Evolutionary conservation across 2,113 vertebrate species (phyloP).

Genomic region (Scatophagus argus): DNA sequence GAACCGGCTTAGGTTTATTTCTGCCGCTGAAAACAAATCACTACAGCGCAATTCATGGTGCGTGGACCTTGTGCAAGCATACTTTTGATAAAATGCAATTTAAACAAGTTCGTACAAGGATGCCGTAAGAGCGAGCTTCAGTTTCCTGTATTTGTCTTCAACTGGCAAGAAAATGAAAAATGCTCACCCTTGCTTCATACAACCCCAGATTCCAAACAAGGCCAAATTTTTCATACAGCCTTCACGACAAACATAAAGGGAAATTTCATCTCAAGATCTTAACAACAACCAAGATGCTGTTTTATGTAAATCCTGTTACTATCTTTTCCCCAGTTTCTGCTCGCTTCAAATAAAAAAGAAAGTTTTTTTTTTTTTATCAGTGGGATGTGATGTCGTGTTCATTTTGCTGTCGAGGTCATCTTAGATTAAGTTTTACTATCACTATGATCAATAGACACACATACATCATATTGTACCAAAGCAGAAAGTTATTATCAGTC

Average conservation of each 20-base stretch:
- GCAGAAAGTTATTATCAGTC: constrained; percentile 16
- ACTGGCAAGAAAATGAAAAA: constrained; percentile 36
- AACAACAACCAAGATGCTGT: constrained; percentile 37
- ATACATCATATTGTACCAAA: constrained; percentile 1
- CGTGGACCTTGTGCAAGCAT: neutral
- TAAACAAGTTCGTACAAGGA: constrained; percentile 42
- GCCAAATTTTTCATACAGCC: constrained; percentile 7
- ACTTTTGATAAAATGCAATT: constrained; percentile 47
- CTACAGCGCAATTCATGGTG: constrained; percentile 29
- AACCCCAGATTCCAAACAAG: constrained; percentile 21
- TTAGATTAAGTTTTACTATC: constrained; percentile 27
- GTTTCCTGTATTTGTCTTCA: constrained; percentile 29
- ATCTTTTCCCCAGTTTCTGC: neutral
- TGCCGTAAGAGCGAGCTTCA: neutral
- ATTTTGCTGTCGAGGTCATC: constrained; percentile 34
- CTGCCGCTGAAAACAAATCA: constrained; percentile 52
- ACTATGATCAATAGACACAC: neutral
- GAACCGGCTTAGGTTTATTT: constrained; percentile 47
- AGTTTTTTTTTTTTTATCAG: constrained; percentile 6
- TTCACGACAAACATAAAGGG: neutral
- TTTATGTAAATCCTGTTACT: constrained; percentile 38
- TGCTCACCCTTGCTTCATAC: neutral
- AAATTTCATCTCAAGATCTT: constrained; percentile 27
- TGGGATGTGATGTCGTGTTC: neutral
- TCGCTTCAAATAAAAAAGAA: constrained; percentile 16